Evolutionary conservation across 2,888 invertebrate species (phyloP), one percentile per base, ranked within the genome.

Genomic region (Syritta pipiens): DNA sequence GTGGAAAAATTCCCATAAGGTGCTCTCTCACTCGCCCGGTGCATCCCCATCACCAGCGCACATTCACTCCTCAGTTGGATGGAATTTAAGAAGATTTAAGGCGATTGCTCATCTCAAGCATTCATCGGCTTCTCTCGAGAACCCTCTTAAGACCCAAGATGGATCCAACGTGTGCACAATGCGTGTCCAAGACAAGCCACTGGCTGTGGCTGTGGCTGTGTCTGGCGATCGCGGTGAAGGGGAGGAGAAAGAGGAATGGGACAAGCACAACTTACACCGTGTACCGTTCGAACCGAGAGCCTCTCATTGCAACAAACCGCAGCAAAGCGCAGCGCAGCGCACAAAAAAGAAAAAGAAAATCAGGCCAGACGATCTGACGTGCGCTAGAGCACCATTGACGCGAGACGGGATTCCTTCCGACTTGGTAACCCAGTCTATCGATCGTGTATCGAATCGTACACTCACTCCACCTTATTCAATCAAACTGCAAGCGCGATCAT

Each of bases 361-460:
- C 74, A 79, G 79, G 74, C 68, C 79, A 79, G 79, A 79, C 79
- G 42, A 62, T 62, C 67, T 74, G 74, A 79, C 74, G 67, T 74
- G 72, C 67, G 37, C 77, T 62, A 20, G 48, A 63, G 68, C 62
- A 69, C 69, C 69, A 76, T 49, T 67, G 67, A 74, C 62, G 79
- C 67, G 65, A 67, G 74, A 68, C 67, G 79, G 49, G 60, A 74
- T 79, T 77, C 74, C 79, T 77, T 77, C 72, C 77, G 77, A 65
- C 72, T 77, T 72, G 53, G 60, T 72, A 72, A 72, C 77, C 79
- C 60, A 72, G 67, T 72, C 65, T 60, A 68, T 67, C 62, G 65
- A 65, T 77, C 65, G 35, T 46, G 46, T 55, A 72, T 65, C 71
- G 40, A 48, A 60, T 74, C 62, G 67, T 67, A 37, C 65, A 65